These are phyloP conservation scores for Sylvilagus bachmani DNA, from an alignment of 2,113 vertebrate genomes.

Conservation along the genomic window DNA sequence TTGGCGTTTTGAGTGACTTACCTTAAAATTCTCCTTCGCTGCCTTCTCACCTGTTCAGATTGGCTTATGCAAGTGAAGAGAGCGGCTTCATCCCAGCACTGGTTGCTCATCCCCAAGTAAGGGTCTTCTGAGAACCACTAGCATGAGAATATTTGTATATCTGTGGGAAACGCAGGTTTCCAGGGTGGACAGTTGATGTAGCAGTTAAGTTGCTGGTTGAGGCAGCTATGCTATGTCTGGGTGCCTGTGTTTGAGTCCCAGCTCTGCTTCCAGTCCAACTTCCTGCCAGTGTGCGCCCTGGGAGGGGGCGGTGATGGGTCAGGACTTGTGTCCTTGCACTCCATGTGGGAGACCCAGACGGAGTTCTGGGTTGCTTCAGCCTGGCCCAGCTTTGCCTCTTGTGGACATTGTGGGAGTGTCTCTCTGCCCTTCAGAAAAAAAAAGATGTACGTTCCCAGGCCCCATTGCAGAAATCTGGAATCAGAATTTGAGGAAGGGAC, in stretches of 20 bases:
- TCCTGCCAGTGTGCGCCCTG: too few relatives aligned
- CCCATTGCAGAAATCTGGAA: fast-evolving
- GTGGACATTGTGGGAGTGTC: too few relatives aligned
- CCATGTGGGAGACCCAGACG: too few relatives aligned
- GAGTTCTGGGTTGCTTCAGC: too few relatives aligned
- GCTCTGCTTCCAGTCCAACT: too few relatives aligned
- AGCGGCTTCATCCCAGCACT: neutral
- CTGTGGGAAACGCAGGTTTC: neutral
- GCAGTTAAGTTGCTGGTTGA: too few relatives aligned
- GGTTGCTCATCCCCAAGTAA: neutral
- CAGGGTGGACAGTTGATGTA: neutral
- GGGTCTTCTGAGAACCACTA: neutral
- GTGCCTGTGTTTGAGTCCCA: too few relatives aligned
- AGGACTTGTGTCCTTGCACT: neutral
- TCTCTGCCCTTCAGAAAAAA: too few relatives aligned
- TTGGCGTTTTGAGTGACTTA: slow-evolving; percentile 33
- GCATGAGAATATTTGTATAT: neutral
- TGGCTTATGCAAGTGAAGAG: neutral
- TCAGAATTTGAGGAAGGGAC: neutral
- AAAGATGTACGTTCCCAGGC: neutral
- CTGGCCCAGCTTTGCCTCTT: too few relatives aligned
- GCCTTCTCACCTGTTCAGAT: neutral
- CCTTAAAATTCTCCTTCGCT: neutral
- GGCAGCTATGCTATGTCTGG: too few relatives aligned
- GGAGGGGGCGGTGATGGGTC: too few relatives aligned